Evolutionary conservation across 2,888 invertebrate species (phyloP), one percentile per base, ranked within the genome.

Genomic region (Drosophila neotestacea): DNA sequence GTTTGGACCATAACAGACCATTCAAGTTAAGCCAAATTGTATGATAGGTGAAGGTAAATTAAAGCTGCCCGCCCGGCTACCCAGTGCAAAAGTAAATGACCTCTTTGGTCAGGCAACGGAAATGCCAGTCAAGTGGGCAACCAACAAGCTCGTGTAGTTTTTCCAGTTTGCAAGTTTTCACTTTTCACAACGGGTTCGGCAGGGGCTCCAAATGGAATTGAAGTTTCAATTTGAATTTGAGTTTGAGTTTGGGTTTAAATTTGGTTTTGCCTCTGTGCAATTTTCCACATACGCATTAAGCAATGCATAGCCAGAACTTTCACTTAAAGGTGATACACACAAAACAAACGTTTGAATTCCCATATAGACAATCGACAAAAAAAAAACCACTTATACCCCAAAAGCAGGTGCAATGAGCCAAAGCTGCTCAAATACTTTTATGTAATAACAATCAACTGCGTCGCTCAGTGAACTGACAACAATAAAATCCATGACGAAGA

Each of bases 161-260:
- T 86, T 84, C 84, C 81, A 88, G 84, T 81, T 88, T 79, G 77
- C 70, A 70, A 62, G 85, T 85, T 85, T 85, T 85, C 85, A 85
- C 85, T 85, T 85, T 85, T 88, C 81, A 79, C 85, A 88, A 84
- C 82, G 65, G 44, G 86, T 81, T 81, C 61, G 61, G 27, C 39
- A 38, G n/a, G 22, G 16, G 28, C 69, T 55, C 39, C 48, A 46
- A 41, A 52, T 60, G 27, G 22, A 63, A 46, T 39, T 55, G 10
- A 41, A 48, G 38, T 44, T 58, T 46, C 30, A n/a, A 27, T 38
- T 38, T 7, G 34, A 28, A 10, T 27, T 51, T 16, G 30, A 9
- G 30, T 30, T 67, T n/a, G 13, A 27, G 28, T 30, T 61, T 10
- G 50, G n/a, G 27, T 52, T 54, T 46, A 30, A 4, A 10, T 27